These are phyloP conservation scores for Spea hammondii DNA, from an alignment of 2,797 vertebrate genomes.

Conservation along the genomic window DNA sequence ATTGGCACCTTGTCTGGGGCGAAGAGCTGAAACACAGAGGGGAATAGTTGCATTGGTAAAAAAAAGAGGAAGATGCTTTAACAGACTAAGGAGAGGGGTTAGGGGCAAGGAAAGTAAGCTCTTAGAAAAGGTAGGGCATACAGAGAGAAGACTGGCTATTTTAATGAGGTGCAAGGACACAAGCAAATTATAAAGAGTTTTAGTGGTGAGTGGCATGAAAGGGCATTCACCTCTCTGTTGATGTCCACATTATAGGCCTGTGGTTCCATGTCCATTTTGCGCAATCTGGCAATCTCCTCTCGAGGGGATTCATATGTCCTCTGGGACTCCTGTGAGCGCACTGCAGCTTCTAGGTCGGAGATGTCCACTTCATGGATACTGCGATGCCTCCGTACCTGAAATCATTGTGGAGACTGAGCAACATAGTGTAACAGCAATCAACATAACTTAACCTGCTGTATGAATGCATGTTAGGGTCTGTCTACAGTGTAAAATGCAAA, in stretches of 20 bases:
- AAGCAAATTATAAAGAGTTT: neutral
- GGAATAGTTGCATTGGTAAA: constrained; percentile 24
- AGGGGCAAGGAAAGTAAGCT: neutral
- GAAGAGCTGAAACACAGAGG: constrained; percentile 68
- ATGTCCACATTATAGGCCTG: constrained; percentile 80
- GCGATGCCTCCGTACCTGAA: constrained; percentile 82
- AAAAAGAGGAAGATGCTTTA: neutral
- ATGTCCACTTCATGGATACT: constrained; percentile 94
- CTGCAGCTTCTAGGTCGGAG: constrained; percentile 85
- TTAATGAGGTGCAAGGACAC: neutral
- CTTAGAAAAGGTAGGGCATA: neutral
- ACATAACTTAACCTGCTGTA: too few relatives aligned
- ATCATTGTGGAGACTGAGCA: neutral
- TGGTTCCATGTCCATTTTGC: constrained; percentile 80
- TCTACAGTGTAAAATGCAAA: neutral
- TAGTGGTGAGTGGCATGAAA: neutral
- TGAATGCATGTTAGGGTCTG: neutral
- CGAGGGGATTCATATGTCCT: constrained; percentile 79
- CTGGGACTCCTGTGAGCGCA: constrained; percentile 75
- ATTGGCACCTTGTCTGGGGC: constrained; percentile 85
- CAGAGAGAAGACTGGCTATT: constrained; percentile 1
- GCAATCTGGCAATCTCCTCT: constrained; percentile 88
- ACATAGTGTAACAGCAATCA: too few relatives aligned
- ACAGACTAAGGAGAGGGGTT: neutral
- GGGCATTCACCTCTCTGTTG: constrained; percentile 73